Evolutionary conservation across 2,797 vertebrate species (phyloP).

Genomic region (Lepilemur ruficaudatus): DNA sequence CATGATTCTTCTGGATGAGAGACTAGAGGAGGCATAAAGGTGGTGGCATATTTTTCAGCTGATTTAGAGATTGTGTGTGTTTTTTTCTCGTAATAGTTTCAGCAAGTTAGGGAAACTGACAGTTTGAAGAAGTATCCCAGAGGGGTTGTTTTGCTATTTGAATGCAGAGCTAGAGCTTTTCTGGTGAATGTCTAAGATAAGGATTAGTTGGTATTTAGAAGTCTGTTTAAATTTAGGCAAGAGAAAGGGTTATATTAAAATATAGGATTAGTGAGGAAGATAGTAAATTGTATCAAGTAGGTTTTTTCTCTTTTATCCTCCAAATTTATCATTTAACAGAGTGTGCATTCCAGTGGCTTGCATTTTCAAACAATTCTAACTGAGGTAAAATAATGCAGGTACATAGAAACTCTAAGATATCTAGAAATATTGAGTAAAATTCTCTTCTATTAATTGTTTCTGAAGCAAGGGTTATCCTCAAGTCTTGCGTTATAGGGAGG

Average conservation of each 20-base stretch:
- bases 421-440: slow-evolving; percentile 45
- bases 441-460: background rate
- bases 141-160: slow-evolving; percentile 11
- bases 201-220: slow-evolving; percentile 21
- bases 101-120: background rate
- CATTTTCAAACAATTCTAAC: background rate
- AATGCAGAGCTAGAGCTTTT: background rate
- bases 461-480: slow-evolving; percentile 26
- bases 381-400: background rate
- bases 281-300: background rate
- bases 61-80: background rate
- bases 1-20: background rate
- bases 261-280: slow-evolving; percentile 9
- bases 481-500: background rate
- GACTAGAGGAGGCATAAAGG: background rate
- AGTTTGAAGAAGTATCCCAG: background rate
- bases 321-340: background rate
- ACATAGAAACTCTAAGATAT: background rate
- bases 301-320: background rate
- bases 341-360: background rate
- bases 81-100: background rate
- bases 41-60: background rate
- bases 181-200: slow-evolving; percentile 44
- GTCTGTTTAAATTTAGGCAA: slow-evolving; percentile 38
- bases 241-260: background rate